Evolutionary conservation across 2,888 invertebrate genomes (phyloP).

Genomic region (Thymelicus acteon): DNA sequence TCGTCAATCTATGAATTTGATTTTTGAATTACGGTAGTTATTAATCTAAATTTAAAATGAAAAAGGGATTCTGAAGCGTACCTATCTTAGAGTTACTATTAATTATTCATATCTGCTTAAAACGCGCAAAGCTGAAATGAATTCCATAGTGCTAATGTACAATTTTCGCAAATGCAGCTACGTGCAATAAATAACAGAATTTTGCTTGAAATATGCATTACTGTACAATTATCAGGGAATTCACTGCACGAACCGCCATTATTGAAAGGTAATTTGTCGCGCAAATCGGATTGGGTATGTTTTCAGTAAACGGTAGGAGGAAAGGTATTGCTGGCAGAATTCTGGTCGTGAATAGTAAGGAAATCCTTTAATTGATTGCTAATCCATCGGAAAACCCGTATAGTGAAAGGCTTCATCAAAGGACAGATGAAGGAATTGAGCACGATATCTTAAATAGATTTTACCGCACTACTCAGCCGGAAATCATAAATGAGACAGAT

Average conservation of each 20-base stretch:
- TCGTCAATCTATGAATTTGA: too few relatives aligned
- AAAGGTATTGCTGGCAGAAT: not conserved
- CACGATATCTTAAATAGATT: not conserved
- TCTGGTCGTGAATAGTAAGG: not conserved
- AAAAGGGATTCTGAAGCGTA: too few relatives aligned
- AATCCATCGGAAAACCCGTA: not conserved
- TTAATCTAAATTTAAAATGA: too few relatives aligned
- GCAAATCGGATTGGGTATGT: slow-evolving; percentile 15
- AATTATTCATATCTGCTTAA: not conserved
- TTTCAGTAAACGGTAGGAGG: slow-evolving; percentile 11
- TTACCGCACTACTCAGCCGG: not conserved
- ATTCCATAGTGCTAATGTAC: slow-evolving; percentile 1
- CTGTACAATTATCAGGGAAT: slow-evolving; percentile 22
- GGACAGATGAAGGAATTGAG: not conserved
- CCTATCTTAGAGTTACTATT: not conserved
- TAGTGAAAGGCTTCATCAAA: not conserved
- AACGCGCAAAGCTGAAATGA: not conserved
- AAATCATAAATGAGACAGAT: not conserved
- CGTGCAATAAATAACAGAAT: slow-evolving; percentile 23
- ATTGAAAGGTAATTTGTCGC: slow-evolving; percentile 26
- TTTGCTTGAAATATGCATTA: slow-evolving; percentile 25
- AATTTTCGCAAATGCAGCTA: slow-evolving; percentile 7
- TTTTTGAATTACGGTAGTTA: too few relatives aligned
- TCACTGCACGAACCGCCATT: slow-evolving; percentile 20
- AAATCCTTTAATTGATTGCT: slow-evolving; percentile 2